Percentiles rank a stretch among this genome's conserved stretches.
phyloP scores from a whole-genome alignment of 2,888 invertebrate genomes.

The Belgica antarctica region DNA sequence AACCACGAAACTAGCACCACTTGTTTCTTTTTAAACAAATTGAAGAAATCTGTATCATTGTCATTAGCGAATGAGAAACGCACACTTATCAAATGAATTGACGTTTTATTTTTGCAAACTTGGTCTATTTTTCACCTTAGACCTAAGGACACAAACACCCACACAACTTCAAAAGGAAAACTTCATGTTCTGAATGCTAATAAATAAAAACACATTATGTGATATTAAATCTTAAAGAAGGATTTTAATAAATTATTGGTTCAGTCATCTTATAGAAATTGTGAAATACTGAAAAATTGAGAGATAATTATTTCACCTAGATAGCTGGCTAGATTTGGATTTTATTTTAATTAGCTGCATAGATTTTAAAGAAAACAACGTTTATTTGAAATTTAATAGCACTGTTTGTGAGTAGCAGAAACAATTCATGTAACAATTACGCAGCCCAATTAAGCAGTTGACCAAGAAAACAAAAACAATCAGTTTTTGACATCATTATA shows the following conservation, averaged over 20 bases:
- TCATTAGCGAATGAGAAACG: not conserved
- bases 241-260: not conserved
- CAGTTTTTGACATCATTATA: not conserved
- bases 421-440: no score
- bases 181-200: not conserved
- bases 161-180: not conserved
- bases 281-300: no score
- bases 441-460: no score
- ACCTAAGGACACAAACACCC: not conserved
- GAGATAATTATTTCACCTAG: no score
- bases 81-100: slow-evolving; percentile 1
- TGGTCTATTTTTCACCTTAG: not conserved
- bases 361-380: no score
- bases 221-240: slow-evolving; percentile 40
- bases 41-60: not conserved
- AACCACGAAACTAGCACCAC: not conserved
- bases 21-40: not conserved
- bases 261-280: no score
- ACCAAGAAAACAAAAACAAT: slow-evolving; percentile 21
- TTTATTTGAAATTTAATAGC: no score
- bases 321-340: no score
- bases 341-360: no score
- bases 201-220: slow-evolving; percentile 36
- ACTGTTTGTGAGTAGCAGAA: no score
- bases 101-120: slow-evolving; percentile 17